These are phyloP conservation scores for Vanessa cardui DNA, from an alignment of 2,888 invertebrate genomes.

Conservation along the genomic window DNA sequence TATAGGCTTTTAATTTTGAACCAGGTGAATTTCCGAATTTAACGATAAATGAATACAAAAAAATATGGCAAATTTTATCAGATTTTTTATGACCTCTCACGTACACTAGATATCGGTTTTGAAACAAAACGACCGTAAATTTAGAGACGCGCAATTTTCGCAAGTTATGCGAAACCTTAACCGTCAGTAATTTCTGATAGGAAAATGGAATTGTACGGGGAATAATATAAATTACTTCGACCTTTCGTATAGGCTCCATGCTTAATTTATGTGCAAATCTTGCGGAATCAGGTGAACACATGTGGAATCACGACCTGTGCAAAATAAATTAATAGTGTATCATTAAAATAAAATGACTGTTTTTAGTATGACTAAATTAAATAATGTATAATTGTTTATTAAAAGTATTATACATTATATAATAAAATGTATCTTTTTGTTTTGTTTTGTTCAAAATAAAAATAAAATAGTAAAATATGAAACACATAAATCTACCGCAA, in stretches of 20 bases:
- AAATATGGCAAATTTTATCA: slow-evolving; percentile 25
- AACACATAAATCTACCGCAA: neutral
- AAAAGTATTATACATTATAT: too few species aligned
- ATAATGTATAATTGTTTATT: too few species aligned
- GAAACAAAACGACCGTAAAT: slow-evolving; percentile 56
- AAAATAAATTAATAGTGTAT: slow-evolving; percentile 15
- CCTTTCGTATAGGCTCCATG: slow-evolving; percentile 68
- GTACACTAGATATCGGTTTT: slow-evolving; percentile 30
- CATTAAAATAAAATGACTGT: neutral
- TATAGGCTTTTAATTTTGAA: neutral
- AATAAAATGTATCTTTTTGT: too few species aligned
- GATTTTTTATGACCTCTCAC: slow-evolving; percentile 27
- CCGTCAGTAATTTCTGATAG: slow-evolving; percentile 77
- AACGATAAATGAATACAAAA: slow-evolving; percentile 7
- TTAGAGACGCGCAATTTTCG: slow-evolving; percentile 66
- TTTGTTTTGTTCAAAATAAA: too few species aligned
- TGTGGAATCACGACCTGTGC: slow-evolving; percentile 18
- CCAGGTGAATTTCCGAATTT: neutral
- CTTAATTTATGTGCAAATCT: slow-evolving; percentile 60
- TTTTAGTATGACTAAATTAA: too few species aligned
- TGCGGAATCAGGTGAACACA: slow-evolving; percentile 38
- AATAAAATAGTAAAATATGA: neutral
- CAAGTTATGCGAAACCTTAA: slow-evolving; percentile 73
- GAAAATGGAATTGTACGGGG: slow-evolving; percentile 79
- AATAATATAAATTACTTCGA: slow-evolving; percentile 74